phyloP scores from a whole-genome alignment of 2,888 invertebrate species.

The Parasteatoda lunata region DNA sequence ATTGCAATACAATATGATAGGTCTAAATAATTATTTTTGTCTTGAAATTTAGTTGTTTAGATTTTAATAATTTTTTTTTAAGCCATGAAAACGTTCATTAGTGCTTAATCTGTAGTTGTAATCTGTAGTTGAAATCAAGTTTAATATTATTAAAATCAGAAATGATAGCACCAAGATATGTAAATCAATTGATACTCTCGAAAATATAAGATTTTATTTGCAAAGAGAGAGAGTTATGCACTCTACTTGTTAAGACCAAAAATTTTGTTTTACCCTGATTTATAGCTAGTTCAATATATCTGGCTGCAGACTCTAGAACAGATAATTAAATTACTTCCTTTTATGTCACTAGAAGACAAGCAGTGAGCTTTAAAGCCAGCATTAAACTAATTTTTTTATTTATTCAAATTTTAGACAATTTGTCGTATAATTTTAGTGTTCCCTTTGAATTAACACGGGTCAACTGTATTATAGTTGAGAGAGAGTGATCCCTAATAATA shows the following conservation, averaged over 20 bases:
- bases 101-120: not conserved
- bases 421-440: too few relatives aligned
- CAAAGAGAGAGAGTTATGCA: not conserved
- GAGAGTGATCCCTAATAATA: too few relatives aligned
- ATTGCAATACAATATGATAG: not conserved
- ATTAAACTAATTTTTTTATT: too few relatives aligned
- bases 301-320: not conserved
- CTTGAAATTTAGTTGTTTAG: not conserved
- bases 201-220: constrained; percentile 5
- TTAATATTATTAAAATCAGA: not conserved
- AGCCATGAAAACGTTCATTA: not conserved
- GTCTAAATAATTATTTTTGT: not conserved
- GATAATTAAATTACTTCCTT: too few relatives aligned
- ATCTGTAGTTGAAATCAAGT: not conserved
- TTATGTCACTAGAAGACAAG: too few relatives aligned
- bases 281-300: not conserved
- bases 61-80: not conserved
- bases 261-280: not conserved
- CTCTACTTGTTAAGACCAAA: not conserved
- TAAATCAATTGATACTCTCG: not conserved
- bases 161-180: not conserved
- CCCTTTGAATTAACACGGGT: too few relatives aligned
- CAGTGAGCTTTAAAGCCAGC: too few relatives aligned
- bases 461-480: too few relatives aligned
- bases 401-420: too few relatives aligned